Conservation (phyloP, 2,113 vertebrate genomes). For the Cettia cetti region DNA sequence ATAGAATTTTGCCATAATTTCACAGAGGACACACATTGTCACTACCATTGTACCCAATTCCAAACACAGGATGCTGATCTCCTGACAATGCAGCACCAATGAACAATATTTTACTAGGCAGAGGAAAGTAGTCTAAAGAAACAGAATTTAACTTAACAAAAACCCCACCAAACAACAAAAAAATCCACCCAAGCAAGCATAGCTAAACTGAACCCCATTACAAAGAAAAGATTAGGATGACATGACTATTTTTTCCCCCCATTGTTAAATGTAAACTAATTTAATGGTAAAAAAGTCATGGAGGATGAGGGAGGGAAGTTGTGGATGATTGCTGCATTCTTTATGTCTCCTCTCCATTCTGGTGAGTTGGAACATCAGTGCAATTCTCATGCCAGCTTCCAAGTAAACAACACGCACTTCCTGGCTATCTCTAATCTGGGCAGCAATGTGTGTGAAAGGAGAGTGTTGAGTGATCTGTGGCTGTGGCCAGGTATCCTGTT, state of each 20-base stretch:
- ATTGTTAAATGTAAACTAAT: constrained; percentile 52
- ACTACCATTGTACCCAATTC: background rate
- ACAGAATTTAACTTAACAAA: background rate
- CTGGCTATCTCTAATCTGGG: constrained; percentile 62
- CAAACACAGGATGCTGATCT: constrained; percentile 37
- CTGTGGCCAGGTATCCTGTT: constrained; percentile 68
- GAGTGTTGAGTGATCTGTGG: constrained; percentile 19
- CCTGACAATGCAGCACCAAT: background rate
- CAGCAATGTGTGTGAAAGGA: constrained; percentile 47
- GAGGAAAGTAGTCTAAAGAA: background rate
- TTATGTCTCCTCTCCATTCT: background rate
- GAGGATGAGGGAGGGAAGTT: background rate
- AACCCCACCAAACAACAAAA: background rate
- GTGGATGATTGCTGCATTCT: background rate
- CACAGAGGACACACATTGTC: background rate
- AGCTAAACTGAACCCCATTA: background rate
- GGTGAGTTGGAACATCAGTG: background rate
- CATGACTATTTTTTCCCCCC: constrained; percentile 33
- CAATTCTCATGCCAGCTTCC: constrained; percentile 51
- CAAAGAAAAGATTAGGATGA: constrained; percentile 4
- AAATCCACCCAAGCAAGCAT: background rate
- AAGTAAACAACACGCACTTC: constrained; percentile 62
- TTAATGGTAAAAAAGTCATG: background rate
- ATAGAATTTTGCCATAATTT: background rate
- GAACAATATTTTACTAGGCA: background rate